Evolutionary conservation across 2,888 invertebrate genomes (phyloP).

Genomic region (Tinea semifulvella): DNA sequence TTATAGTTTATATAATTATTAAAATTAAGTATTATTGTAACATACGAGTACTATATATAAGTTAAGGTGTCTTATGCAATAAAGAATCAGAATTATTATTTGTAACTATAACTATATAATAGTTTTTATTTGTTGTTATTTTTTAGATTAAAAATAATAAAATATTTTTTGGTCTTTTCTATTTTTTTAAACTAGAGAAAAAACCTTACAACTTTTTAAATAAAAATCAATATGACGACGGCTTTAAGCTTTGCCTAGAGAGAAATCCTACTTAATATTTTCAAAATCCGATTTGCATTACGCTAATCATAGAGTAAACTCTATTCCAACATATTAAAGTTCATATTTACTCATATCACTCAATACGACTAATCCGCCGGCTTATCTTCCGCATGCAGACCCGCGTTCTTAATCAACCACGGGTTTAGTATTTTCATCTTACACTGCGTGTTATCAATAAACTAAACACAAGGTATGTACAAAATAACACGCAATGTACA

Average conservation of each 20-base stretch:
- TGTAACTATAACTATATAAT: neutral
- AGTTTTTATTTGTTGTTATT: neutral
- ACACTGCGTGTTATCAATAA: no score
- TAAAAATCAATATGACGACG: conserved; percentile 1
- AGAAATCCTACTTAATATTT: conserved; percentile 7
- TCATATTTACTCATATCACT: conserved; percentile 33
- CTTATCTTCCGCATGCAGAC: conserved; percentile 56
- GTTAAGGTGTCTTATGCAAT: no score
- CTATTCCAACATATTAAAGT: conserved; percentile 1
- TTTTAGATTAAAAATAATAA: neutral
- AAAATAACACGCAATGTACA: no score
- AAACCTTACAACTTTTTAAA: no score
- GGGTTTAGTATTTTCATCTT: no score
- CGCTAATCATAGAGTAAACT: neutral
- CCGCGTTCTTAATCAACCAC: no score
- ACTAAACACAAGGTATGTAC: no score
- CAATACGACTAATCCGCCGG: conserved; percentile 48
- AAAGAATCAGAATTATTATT: no score
- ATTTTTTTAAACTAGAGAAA: neutral
- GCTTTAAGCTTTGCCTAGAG: conserved; percentile 3
- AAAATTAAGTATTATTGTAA: no score
- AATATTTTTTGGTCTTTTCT: neutral
- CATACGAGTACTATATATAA: no score
- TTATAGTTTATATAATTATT: no score
- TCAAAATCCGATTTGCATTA: conserved; percentile 5